These are phyloP conservation scores for Buathra laborator DNA, from an alignment of 2,888 invertebrate genomes.

Conservation along the genomic window DNA sequence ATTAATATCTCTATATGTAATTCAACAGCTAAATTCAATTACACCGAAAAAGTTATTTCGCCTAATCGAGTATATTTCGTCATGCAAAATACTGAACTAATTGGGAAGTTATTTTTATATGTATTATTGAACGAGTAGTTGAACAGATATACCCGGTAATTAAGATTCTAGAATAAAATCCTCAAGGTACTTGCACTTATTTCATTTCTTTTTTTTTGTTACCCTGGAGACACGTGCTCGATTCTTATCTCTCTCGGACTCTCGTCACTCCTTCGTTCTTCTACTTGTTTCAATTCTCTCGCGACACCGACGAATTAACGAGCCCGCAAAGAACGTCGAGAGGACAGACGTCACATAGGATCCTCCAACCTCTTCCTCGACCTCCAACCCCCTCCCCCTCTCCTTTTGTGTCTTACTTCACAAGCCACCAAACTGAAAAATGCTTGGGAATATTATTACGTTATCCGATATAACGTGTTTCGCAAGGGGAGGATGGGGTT, in stretches of 20 bases:
- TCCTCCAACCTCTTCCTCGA: background rate
- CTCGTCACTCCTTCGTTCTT: constrained; percentile 15
- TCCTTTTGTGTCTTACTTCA: constrained; percentile 23
- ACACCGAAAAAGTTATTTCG: too few species aligned
- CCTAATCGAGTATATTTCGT: too few species aligned
- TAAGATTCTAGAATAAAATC: constrained; percentile 14
- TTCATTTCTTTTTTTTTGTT: constrained; percentile 20
- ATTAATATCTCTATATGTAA: too few species aligned
- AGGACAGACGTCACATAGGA: constrained; percentile 54
- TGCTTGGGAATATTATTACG: constrained; percentile 58
- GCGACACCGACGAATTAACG: constrained; percentile 63
- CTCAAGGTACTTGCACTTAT: constrained; percentile 17
- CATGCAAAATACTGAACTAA: background rate
- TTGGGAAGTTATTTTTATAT: background rate
- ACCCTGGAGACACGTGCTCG: constrained; percentile 32
- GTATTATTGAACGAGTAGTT: background rate
- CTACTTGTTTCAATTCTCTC: constrained; percentile 56
- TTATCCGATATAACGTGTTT: constrained; percentile 57
- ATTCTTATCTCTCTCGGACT: constrained; percentile 30
- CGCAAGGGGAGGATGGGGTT: constrained; percentile 16
- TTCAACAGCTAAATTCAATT: too few species aligned
- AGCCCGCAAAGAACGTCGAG: constrained; percentile 46
- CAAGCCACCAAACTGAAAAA: constrained; percentile 35
- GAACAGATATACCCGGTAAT: background rate
- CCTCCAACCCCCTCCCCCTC: background rate